Evolutionary conservation across 2,888 invertebrate genomes (phyloP).

Genomic region (Zygogramma bicolorata): DNA sequence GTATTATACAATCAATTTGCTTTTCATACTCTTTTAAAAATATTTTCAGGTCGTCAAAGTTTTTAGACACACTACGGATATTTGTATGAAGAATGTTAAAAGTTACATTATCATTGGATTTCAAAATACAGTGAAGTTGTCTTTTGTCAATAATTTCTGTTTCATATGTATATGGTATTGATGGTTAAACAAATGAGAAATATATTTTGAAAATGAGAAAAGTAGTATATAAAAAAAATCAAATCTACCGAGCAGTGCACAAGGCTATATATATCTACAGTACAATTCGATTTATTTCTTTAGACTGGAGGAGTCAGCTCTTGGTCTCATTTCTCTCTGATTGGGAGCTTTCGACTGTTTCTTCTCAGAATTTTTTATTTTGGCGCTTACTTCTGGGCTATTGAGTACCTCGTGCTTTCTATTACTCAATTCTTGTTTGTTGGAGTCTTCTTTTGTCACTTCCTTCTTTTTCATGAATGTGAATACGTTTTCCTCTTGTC

Average conservation of each 20-base stretch:
- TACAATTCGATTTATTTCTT: background rate
- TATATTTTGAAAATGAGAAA: background rate
- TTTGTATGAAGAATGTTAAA: background rate
- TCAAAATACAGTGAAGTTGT: background rate
- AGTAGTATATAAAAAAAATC: background rate
- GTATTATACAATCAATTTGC: background rate
- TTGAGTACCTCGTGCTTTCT: no score
- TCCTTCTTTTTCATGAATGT: background rate
- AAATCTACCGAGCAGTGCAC: background rate
- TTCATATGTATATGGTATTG: background rate
- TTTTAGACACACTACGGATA: background rate
- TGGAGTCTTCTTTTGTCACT: no score
- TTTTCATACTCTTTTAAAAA: background rate
- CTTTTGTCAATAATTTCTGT: background rate
- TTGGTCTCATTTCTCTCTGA: background rate
- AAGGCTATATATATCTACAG: background rate
- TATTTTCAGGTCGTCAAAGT: background rate
- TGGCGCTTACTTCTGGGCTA: no score
- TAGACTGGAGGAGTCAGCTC: background rate
- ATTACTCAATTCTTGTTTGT: no score
- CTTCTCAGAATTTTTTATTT: no score
- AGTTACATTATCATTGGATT: background rate
- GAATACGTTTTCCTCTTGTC: background rate
- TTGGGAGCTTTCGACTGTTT: background rate
- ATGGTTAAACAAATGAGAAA: background rate